Evolutionary conservation across 2,113 vertebrate species (phyloP).

Genomic region (Heteronetta atricapilla): DNA sequence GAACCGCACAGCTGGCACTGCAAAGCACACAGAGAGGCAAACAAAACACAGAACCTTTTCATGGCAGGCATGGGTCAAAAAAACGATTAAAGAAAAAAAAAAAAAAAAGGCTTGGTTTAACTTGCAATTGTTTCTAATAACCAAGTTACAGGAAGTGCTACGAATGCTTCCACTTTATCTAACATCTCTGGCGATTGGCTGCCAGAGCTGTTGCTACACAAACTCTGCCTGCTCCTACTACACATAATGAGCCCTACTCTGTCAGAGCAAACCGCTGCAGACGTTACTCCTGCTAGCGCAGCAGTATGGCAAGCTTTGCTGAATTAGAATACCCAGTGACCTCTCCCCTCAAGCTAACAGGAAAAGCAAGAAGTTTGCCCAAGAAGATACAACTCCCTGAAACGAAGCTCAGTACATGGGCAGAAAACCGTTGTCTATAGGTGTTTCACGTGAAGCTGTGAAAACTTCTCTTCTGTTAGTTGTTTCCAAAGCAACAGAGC

Average conservation of each 20-base stretch:
- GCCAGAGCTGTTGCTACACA: neutral
- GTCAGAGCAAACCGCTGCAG: neutral
- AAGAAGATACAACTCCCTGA: neutral
- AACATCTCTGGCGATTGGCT: neutral
- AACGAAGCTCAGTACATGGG: fast-evolving
- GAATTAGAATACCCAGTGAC: neutral
- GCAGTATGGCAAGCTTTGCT: neutral
- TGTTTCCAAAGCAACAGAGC: conserved; percentile 54
- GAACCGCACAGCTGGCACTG: neutral
- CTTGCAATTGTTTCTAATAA: neutral
- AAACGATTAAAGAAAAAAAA: neutral
- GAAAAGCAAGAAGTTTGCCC: neutral
- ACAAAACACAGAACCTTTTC: neutral
- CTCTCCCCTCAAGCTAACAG: neutral
- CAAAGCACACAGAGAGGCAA: neutral
- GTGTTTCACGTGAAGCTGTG: neutral
- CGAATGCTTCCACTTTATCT: neutral
- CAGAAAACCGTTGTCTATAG: neutral
- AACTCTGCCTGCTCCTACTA: conserved; percentile 1
- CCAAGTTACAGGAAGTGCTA: neutral
- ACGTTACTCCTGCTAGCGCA: neutral
- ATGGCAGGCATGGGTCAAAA: neutral
- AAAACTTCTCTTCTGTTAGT: neutral
- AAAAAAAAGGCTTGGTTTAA: neutral
- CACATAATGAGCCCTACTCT: neutral